These are phyloP conservation scores for Drosophila seguyi DNA, from an alignment of 1,140 invertebrate genomes.

Conservation along the genomic window DNA sequence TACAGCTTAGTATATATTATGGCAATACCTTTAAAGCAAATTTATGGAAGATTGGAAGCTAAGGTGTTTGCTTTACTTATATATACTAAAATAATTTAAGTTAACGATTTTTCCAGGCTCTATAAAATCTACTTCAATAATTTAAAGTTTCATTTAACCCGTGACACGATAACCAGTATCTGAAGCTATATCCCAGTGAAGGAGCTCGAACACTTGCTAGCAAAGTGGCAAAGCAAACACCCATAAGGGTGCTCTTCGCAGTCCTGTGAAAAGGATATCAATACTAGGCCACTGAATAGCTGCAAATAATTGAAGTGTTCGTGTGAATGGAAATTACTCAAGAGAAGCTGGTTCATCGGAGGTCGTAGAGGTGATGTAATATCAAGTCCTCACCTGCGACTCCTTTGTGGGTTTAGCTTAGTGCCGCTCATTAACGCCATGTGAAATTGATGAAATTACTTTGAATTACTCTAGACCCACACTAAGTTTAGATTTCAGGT, in stretches of 20 bases:
- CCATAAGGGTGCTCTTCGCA: constrained; percentile 16
- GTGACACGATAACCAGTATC: neutral
- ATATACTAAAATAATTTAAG: neutral
- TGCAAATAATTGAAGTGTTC: constrained; percentile 47
- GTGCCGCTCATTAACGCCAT: constrained; percentile 1
- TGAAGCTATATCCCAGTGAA: neutral
- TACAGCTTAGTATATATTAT: too few relatives aligned
- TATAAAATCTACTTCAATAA: neutral
- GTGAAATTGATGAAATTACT: neutral
- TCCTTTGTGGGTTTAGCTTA: neutral
- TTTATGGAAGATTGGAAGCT: too few relatives aligned
- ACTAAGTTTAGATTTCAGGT: constrained; percentile 3
- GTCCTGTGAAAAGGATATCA: constrained; percentile 38
- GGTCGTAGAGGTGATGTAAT: neutral
- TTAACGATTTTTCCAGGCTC: too few relatives aligned
- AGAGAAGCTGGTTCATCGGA: constrained; percentile 1
- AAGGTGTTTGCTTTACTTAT: too few relatives aligned
- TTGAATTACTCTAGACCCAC: constrained; percentile 1
- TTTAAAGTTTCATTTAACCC: neutral
- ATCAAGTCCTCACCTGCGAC: neutral
- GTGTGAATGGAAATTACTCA: constrained; percentile 7
- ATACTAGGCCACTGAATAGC: constrained; percentile 2
- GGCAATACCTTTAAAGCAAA: too few relatives aligned
- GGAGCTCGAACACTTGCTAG: neutral
- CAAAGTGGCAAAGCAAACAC: constrained; percentile 31